Conservation (phyloP, 1,140 invertebrate species). For the Mamestra configurata region DNA sequence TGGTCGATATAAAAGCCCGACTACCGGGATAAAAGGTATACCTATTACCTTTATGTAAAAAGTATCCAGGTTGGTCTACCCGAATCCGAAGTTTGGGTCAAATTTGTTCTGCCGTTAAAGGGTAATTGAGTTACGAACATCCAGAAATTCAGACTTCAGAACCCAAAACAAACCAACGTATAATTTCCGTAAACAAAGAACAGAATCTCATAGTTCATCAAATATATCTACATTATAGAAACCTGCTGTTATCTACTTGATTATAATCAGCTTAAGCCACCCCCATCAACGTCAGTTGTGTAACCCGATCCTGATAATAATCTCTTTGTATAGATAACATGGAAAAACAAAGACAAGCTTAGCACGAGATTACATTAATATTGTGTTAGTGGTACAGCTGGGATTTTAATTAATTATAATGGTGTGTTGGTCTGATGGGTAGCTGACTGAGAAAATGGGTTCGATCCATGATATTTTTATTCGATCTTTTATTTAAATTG, state of each 20-base stretch:
- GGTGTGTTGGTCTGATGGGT: background rate
- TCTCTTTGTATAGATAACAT: conserved; percentile 35
- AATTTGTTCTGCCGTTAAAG: no score
- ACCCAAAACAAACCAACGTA: background rate
- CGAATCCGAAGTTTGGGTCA: no score
- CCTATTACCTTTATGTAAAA: no score
- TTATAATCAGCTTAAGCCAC: conserved; percentile 27
- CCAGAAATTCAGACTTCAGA: no score
- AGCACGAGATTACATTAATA: conserved; percentile 39
- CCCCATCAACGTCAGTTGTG: conserved; percentile 43
- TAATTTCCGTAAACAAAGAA: background rate
- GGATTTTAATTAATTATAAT: background rate
- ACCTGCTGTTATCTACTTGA: background rate
- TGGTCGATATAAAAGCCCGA: no score
- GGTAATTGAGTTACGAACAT: no score
- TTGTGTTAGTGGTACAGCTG: background rate
- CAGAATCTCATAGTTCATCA: background rate
- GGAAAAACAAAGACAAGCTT: conserved; percentile 48
- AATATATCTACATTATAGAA: background rate
- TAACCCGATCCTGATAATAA: conserved; percentile 46
- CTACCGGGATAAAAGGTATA: no score
- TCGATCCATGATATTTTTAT: no score
- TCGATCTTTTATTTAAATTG: no score
- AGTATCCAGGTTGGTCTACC: no score
- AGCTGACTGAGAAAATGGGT: no score